Conservation (phyloP, 2,797 vertebrate species). For the Apogon talboti region DNA sequence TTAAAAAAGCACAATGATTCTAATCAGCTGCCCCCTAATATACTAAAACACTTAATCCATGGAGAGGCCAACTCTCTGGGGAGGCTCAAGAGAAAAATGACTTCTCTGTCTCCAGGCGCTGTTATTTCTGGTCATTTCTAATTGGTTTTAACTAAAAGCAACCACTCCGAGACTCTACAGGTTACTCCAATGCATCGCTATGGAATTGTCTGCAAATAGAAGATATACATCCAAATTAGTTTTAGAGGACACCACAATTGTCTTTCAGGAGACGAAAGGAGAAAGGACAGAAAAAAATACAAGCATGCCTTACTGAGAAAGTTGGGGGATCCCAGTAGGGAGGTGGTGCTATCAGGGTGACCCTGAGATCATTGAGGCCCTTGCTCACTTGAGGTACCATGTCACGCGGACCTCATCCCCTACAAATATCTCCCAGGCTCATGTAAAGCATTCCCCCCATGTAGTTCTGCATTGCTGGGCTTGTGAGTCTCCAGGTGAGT, state of each 20-base stretch:
- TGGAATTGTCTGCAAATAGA: constrained; percentile 87
- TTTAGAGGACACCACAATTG: constrained; percentile 86
- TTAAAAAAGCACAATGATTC: constrained; percentile 87
- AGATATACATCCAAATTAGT: constrained; percentile 88
- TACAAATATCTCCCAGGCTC: constrained; percentile 68
- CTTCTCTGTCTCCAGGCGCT: constrained; percentile 89
- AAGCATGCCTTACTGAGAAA: constrained; percentile 49
- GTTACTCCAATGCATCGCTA: constrained; percentile 84
- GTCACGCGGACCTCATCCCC: constrained; percentile 50
- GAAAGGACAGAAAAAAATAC: constrained; percentile 69
- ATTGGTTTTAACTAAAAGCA: constrained; percentile 91
- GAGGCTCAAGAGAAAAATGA: constrained; percentile 88
- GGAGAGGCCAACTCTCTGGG: constrained; percentile 86
- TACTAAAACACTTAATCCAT: constrained; percentile 89
- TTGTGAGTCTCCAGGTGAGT: constrained; percentile 83
- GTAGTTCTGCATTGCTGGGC: constrained; percentile 72
- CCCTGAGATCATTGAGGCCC: constrained; percentile 63
- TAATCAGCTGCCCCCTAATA: constrained; percentile 89
- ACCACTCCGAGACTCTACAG: constrained; percentile 86
- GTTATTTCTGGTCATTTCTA: constrained; percentile 92
- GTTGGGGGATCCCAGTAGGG: constrained; percentile 52
- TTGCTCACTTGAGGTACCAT: constrained; percentile 56
- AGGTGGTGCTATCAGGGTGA: constrained; percentile 62
- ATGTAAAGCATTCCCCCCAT: constrained; percentile 38
- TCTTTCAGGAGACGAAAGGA: constrained; percentile 78